phyloP scores from a whole-genome alignment of 2,888 invertebrate species.

The Torymus aiolomorphi region DNA sequence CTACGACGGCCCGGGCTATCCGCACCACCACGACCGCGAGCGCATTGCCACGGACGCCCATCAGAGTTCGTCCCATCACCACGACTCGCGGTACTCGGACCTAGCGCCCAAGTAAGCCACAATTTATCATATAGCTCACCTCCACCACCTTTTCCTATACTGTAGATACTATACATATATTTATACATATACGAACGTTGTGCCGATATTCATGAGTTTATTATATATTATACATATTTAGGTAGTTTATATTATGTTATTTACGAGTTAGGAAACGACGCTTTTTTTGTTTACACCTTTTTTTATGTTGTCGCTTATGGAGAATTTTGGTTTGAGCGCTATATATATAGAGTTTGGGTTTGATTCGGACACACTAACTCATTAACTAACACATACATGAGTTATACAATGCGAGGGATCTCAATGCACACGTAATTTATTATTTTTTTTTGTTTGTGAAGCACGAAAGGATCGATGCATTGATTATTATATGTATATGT shows the following conservation, averaged over 20 bases:
- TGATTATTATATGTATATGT: neutral
- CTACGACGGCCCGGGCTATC: slow-evolving; percentile 74
- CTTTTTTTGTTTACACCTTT: neutral
- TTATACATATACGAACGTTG: too few relatives aligned
- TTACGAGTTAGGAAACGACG: slow-evolving; percentile 1
- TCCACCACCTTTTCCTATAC: too few relatives aligned
- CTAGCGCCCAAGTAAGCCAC: slow-evolving; percentile 90
- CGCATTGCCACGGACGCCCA: slow-evolving; percentile 71
- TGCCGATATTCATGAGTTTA: too few relatives aligned
- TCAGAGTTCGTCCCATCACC: slow-evolving; percentile 76
- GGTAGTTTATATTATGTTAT: too few relatives aligned
- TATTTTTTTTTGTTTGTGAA: neutral
- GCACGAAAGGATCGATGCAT: neutral
- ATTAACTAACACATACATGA: too few relatives aligned
- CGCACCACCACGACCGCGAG: slow-evolving; percentile 64
- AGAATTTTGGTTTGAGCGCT: too few relatives aligned
- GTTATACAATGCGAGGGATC: too few relatives aligned
- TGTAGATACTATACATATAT: neutral
- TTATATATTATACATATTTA: too few relatives aligned
- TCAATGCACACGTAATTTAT: too few relatives aligned
- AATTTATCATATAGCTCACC: neutral
- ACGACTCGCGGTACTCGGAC: slow-evolving; percentile 87
- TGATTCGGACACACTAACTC: too few relatives aligned
- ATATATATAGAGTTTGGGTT: too few relatives aligned
- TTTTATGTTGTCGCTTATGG: neutral